Evolutionary conservation across 2,797 vertebrate species (phyloP).

Genomic region (Psittacula echo): DNA sequence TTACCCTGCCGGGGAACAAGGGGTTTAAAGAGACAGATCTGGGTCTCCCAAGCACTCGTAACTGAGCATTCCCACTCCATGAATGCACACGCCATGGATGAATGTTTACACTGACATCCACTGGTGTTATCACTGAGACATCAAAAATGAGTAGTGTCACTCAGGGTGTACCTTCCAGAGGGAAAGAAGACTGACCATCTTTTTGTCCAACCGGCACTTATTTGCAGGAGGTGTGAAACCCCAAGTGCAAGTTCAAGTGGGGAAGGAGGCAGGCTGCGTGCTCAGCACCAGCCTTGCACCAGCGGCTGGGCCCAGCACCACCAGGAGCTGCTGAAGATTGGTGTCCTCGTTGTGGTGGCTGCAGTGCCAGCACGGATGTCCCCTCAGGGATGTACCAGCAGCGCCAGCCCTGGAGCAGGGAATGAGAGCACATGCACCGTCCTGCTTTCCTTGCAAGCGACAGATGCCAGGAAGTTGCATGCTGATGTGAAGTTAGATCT

Average conservation of each 20-base stretch:
- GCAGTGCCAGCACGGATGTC: not conserved
- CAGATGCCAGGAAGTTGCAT: not conserved
- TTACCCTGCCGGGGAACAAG: fast-evolving
- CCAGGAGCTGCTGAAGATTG: fast-evolving
- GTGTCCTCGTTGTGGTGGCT: fast-evolving
- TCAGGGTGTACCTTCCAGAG: fast-evolving
- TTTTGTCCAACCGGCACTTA: fast-evolving
- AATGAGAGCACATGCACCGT: fast-evolving
- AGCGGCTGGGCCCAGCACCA: fast-evolving
- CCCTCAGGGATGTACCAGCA: fast-evolving
- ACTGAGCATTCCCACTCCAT: fast-evolving
- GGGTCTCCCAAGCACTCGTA: fast-evolving
- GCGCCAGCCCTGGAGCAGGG: not conserved
- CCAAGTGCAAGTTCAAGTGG: fast-evolving
- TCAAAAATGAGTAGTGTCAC: fast-evolving
- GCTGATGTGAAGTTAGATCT: not conserved
- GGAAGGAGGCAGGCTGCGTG: not conserved
- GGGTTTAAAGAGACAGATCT: not conserved
- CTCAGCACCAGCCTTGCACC: not conserved
- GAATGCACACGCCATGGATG: fast-evolving
- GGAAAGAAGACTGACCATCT: not conserved
- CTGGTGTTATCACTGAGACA: fast-evolving
- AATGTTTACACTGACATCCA: fast-evolving
- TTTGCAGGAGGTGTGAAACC: fast-evolving
- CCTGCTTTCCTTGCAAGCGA: not conserved